Conservation (phyloP, 2,113 vertebrate species). For the Notothenia rossii region DNA sequence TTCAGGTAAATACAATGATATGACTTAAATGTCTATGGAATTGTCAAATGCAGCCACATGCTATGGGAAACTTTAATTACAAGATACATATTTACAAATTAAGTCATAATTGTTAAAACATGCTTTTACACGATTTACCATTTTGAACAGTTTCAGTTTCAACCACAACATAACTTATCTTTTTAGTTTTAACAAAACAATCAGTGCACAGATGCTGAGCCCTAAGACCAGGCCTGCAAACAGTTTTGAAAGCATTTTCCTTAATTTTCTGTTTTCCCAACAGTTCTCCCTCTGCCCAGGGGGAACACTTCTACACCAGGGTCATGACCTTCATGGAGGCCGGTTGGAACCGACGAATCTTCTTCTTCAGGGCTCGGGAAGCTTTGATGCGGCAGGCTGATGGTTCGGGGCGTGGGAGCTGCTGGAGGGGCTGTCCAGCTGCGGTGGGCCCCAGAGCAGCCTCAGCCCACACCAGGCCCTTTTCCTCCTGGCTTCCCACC, state of each 20-base stretch:
- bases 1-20: constrained; percentile 22
- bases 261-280: constrained; percentile 28
- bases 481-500: constrained; percentile 76
- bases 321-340: constrained; percentile 95
- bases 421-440: constrained; percentile 68
- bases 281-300: constrained; percentile 32
- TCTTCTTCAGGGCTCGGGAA: constrained; percentile 94
- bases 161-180: constrained; percentile 1
- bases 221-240: constrained; percentile 34
- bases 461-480: constrained; percentile 85
- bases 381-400: constrained; percentile 93
- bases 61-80: constrained; percentile 34
- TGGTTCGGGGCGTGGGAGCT: constrained; percentile 82
- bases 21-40: constrained; percentile 27
- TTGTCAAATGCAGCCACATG: constrained; percentile 33
- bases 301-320: constrained; percentile 85
- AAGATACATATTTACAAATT: constrained; percentile 58
- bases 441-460: constrained; percentile 73
- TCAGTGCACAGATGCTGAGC: constrained; percentile 40
- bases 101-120: constrained; percentile 48
- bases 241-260: constrained; percentile 21
- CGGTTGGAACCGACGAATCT: constrained; percentile 94
- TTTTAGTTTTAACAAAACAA: constrained; percentile 25
- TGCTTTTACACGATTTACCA: constrained; percentile 41
- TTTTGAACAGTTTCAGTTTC: constrained; percentile 28